Percentiles rank a stretch among this genome's conserved stretches.
These are phyloP conservation scores for Amphiura filiformis DNA, from an alignment of 35 echinoderm and acorn worm species.

Conservation along the genomic window DNA sequence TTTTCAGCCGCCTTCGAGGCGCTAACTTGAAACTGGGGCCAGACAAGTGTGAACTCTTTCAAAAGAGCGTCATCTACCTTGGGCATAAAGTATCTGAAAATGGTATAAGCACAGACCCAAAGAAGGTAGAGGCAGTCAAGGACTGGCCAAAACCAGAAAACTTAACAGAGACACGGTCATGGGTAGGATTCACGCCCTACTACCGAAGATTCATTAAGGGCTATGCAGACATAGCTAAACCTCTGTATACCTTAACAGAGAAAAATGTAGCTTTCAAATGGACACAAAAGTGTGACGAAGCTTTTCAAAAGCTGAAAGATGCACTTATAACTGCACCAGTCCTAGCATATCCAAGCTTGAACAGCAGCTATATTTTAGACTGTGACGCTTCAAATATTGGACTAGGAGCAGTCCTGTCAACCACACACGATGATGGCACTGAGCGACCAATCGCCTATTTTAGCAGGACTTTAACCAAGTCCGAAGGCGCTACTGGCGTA, in stretches of 20 bases:
- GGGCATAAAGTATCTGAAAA: conserved; percentile 40
- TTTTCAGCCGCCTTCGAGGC: conserved; percentile 2
- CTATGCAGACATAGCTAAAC: conserved; percentile 47
- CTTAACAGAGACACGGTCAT: conserved; percentile 26
- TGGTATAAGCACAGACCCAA: conserved; percentile 37
- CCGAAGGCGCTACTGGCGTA: conserved; percentile 50
- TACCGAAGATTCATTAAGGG: conserved; percentile 52
- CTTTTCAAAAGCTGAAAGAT: conserved; percentile 44
- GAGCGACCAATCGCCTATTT: conserved; percentile 44
- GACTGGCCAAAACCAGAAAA: conserved; percentile 39
- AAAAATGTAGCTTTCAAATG: conserved; percentile 25
- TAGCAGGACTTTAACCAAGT: conserved; percentile 30
- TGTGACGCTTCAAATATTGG: conserved; percentile 51
- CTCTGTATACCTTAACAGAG: conserved; percentile 42
- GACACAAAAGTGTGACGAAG: conserved; percentile 30
- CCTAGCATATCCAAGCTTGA: neutral
- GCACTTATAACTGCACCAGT: conserved; percentile 42
- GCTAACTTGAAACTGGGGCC: conserved; percentile 60
- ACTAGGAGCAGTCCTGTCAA: conserved; percentile 45
- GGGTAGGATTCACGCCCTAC: conserved; percentile 47
- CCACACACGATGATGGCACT: conserved; percentile 39
- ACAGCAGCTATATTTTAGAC: conserved; percentile 42
- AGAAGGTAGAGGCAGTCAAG: conserved; percentile 27
- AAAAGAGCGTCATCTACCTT: conserved; percentile 49
- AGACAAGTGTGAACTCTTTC: conserved; percentile 65